Percentiles rank a stretch among this genome's conserved stretches.
phyloP scores from a whole-genome alignment of 2,113 vertebrate genomes.

The Dipodomys ordii region DNA sequence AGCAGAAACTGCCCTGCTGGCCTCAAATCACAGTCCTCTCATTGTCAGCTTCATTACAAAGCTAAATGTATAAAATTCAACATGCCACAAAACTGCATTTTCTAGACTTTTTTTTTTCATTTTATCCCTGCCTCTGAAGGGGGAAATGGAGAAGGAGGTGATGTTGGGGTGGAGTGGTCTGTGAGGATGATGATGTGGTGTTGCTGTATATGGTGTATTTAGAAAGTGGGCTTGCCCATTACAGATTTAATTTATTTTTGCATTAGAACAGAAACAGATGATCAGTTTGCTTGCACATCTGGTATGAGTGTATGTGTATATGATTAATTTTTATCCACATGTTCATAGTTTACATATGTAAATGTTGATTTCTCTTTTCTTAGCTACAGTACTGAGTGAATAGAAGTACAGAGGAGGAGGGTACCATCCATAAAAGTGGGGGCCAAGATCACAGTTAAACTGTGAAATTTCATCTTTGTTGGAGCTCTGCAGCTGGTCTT shows the following conservation, averaged over 20 bases:
- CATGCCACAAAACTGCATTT: neutral
- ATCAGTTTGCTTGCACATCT: neutral
- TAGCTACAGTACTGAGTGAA: neutral
- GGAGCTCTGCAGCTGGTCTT: neutral
- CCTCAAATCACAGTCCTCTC: no score
- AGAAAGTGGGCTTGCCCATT: neutral
- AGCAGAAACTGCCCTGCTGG: no score
- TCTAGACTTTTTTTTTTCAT: neutral
- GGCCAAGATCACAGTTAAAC: neutral
- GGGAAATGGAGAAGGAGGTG: neutral
- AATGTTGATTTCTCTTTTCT: neutral
- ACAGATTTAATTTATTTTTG: conserved; percentile 37
- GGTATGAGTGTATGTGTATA: neutral
- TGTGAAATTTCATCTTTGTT: neutral
- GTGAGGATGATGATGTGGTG: no score
- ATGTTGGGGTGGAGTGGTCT: neutral
- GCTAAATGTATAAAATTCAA: neutral
- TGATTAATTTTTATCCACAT: conserved; percentile 34
- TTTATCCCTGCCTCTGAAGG: no score
- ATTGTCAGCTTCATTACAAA: neutral
- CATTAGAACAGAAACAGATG: conserved; percentile 31
- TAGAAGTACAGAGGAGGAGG: neutral
- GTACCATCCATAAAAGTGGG: conserved; percentile 1
- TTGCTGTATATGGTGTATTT: neutral
- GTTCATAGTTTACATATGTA: conserved; percentile 9